Base-by-base conservation (phyloP, 2,888 invertebrate species). In the Glyphotaelius pellucidus region DNA sequence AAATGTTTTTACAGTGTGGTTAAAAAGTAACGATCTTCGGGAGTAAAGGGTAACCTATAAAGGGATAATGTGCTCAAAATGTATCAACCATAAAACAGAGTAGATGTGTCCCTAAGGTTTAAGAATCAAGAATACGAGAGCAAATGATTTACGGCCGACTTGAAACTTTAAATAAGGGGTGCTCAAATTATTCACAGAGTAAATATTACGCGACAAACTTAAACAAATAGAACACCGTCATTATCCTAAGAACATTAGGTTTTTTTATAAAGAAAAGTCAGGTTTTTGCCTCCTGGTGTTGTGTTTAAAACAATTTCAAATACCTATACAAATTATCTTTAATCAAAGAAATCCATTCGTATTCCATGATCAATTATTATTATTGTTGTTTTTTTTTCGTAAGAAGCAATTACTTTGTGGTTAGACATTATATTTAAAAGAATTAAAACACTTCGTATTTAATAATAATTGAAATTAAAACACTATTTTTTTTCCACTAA, bases 1-100 rank as follows among this genome's bases (percentile, higher is more conserved):
- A 93, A 93, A 92, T 90, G 85, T 92, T 93, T 93, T 93, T 93
- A 93, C 92, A 92, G 92, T 92, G 93, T 92, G 93, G 93, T 92
- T 93, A 92, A 93, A 93, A 93, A 90, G 93, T 93, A 92, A 93
- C 92, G 93, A 92, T 90, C 93, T 90, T 81, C 92, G 88, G 93
- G 93, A 93, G 93, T 93, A 93, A 92, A 92, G 92, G 92, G 90
- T 93, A 90, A 90, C 92, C 92, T 90, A 92, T 92, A 93, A 93
- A 92, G 84, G 90, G 91, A 93, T 93, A 93, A 93, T 93, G 93
- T 90, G 92, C 90, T 90, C 90, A 91, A 92, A 91, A 93, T 92
- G 93, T 93, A 92, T 92, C 92, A 84, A 90, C 93, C 93, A 91
- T 93, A 93, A 93, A 93, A 93, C 90, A 15, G 89, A 89, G 81